These are phyloP conservation scores for Rhizomys pruinosus DNA, from an alignment of 2,113 vertebrate species.

Conservation along the genomic window DNA sequence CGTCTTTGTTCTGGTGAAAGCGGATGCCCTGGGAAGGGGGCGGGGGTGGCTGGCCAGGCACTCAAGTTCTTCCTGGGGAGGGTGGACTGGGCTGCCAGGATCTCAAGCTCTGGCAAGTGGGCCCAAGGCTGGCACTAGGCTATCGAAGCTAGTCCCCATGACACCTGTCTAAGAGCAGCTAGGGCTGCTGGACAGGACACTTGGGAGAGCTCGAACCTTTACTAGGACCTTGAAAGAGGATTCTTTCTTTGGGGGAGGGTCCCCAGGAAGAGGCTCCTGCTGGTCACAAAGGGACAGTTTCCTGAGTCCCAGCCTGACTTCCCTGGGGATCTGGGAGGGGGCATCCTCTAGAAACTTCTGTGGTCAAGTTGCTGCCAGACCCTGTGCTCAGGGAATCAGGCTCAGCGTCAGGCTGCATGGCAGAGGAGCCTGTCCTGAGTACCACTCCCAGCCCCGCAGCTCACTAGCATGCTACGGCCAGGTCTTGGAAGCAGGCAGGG, in stretches of 20 bases:
- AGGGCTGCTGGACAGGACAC: background rate
- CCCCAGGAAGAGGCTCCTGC: background rate
- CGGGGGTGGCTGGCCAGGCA: conserved; percentile 57
- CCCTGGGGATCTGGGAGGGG: conserved; percentile 13
- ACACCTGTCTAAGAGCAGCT: background rate
- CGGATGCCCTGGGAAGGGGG: conserved; percentile 77
- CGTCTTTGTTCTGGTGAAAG: conserved; percentile 84
- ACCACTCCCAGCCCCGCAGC: no score
- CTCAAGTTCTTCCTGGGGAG: background rate
- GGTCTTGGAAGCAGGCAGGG: background rate
- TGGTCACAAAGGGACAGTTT: background rate
- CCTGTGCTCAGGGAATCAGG: background rate
- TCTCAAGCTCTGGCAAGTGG: background rate
- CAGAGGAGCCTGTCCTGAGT: background rate
- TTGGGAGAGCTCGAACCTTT: background rate
- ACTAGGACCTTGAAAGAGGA: background rate
- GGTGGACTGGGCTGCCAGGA: background rate
- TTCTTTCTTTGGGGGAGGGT: background rate
- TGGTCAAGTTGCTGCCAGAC: background rate
- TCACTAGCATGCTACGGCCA: background rate
- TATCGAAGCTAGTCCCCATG: background rate
- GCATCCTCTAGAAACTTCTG: background rate
- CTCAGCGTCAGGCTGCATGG: background rate
- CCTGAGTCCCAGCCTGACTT: background rate
- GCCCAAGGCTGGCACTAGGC: background rate